Percentiles rank a stretch among this genome's conserved stretches.
phyloP scores from a whole-genome alignment of 2,888 invertebrate genomes.

The Drosophila kanekoi region DNA sequence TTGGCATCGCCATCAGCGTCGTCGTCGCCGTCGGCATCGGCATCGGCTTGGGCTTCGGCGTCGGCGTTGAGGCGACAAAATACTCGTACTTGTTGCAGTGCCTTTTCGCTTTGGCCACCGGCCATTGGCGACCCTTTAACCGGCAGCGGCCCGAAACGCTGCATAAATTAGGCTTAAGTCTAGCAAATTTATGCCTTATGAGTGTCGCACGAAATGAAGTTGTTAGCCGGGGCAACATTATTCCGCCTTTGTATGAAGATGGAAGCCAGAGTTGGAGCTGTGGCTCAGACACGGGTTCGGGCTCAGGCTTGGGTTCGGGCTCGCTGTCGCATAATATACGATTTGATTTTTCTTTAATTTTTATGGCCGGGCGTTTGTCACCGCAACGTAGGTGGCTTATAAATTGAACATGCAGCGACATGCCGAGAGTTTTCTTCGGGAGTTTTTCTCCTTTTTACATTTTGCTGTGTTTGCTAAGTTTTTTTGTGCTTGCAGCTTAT shows the following conservation, averaged over 20 bases:
- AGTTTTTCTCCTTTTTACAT: slow-evolving; percentile 3
- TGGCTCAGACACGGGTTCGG: slow-evolving; percentile 3
- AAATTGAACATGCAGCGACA: slow-evolving; percentile 64
- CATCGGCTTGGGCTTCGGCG: neutral
- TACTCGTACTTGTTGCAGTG: slow-evolving; percentile 72
- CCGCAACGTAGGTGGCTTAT: slow-evolving; percentile 75
- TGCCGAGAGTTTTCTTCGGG: slow-evolving; percentile 56
- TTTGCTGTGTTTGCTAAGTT: slow-evolving; percentile 1
- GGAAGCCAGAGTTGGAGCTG: slow-evolving; percentile 2
- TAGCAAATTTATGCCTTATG: slow-evolving; percentile 84
- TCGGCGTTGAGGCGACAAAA: slow-evolving; percentile 60
- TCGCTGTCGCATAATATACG: slow-evolving; percentile 64
- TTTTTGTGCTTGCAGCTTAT: slow-evolving; percentile 45
- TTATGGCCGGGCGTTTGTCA: slow-evolving; percentile 73
- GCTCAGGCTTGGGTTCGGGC: slow-evolving; percentile 8
- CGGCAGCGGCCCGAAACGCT: slow-evolving; percentile 54
- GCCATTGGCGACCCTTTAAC: slow-evolving; percentile 66
- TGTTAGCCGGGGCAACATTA: slow-evolving; percentile 84
- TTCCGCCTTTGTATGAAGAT: slow-evolving; percentile 42
- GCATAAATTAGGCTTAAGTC: slow-evolving; percentile 84
- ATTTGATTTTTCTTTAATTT: slow-evolving; percentile 80
- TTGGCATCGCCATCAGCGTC: slow-evolving; percentile 15
- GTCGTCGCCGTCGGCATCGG: neutral
- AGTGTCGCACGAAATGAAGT: slow-evolving; percentile 84
- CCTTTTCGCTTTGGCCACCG: slow-evolving; percentile 7